Evolutionary conservation across 2,113 vertebrate species (phyloP).

Genomic region (Hemiprocne comata): DNA sequence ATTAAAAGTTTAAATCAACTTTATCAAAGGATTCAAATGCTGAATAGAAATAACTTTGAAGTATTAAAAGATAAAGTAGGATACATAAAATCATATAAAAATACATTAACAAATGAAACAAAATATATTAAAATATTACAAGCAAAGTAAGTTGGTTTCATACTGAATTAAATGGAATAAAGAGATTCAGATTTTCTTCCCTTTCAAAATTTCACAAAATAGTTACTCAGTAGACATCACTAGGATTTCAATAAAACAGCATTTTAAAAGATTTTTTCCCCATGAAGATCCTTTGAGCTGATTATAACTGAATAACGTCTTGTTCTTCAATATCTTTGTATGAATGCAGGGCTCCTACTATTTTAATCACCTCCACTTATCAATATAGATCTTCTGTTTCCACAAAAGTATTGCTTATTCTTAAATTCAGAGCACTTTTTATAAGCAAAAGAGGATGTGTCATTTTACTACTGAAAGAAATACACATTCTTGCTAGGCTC

Average conservation of each 20-base stretch:
- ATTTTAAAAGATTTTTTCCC: background rate
- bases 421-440: background rate
- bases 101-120: background rate
- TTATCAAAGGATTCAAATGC: background rate
- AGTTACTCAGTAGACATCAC: background rate
- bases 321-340: background rate
- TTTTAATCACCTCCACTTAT: background rate
- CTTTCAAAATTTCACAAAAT: background rate
- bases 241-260: background rate
- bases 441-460: background rate
- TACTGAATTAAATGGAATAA: background rate
- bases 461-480: background rate
- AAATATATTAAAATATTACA: background rate
- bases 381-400: background rate
- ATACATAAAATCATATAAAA: background rate
- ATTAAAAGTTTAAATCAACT: background rate
- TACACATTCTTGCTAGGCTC: background rate
- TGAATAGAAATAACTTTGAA: background rate
- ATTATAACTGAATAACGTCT: background rate
- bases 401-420: background rate
- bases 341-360: background rate
- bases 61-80: background rate
- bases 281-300: background rate
- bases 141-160: background rate
- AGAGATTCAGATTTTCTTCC: background rate